Percentiles rank a stretch among this genome's conserved stretches.
phyloP scores from a whole-genome alignment of 2,888 invertebrate genomes.

The Tolmerus cingulatus region DNA sequence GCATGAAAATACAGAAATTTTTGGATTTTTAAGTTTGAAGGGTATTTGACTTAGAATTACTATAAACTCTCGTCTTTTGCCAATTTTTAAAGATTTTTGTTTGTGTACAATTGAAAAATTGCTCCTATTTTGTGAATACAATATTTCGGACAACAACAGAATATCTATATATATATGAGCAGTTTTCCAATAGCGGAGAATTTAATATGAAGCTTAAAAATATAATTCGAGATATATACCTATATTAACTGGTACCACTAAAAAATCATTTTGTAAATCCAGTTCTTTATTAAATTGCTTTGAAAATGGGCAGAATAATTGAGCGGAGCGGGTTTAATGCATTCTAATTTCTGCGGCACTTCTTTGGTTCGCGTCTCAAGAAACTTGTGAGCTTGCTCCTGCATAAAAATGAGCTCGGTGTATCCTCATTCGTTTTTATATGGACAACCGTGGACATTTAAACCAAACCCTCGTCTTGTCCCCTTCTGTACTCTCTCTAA shows the following conservation, averaged over 20 bases:
- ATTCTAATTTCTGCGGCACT: not conserved
- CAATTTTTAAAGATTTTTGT: too few species aligned
- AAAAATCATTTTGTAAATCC: not conserved
- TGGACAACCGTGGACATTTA: not conserved
- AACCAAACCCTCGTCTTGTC: not conserved
- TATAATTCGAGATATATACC: not conserved
- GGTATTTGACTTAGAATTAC: too few species aligned
- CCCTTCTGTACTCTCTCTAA: not conserved
- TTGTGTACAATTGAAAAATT: too few species aligned
- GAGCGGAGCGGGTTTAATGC: not conserved
- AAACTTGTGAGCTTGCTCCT: not conserved
- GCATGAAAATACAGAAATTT: too few species aligned
- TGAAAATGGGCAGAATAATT: not conserved
- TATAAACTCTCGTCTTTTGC: too few species aligned
- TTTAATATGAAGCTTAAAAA: too few species aligned
- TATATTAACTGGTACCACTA: not conserved
- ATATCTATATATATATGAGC: too few species aligned
- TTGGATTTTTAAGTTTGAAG: too few species aligned
- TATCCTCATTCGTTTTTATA: not conserved
- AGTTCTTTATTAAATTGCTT: not conserved
- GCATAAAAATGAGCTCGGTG: not conserved
- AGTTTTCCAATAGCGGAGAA: too few species aligned
- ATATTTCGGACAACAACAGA: too few species aligned
- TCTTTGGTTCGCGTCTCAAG: not conserved
- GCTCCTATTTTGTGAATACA: too few species aligned